Evolutionary conservation across 2,888 invertebrate species (phyloP).

Genomic region (Netelia melanura): DNA sequence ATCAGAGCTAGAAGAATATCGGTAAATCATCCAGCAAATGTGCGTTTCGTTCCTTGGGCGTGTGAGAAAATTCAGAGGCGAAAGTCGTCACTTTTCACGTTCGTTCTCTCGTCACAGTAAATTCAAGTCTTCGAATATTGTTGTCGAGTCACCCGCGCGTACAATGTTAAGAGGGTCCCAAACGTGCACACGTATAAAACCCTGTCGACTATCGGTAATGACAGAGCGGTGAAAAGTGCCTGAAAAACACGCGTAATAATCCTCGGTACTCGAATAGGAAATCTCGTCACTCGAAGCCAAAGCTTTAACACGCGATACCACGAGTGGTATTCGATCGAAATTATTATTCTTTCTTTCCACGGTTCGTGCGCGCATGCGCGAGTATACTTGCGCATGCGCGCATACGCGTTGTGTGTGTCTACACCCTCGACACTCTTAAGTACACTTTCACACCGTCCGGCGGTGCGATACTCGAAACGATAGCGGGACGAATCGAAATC

Average conservation of each 20-base stretch:
- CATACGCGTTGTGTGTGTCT: slow-evolving; percentile 21
- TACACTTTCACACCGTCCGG: slow-evolving; percentile 59
- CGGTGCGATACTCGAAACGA: slow-evolving; percentile 46
- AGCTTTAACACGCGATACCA: slow-evolving; percentile 50
- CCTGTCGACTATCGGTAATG: slow-evolving; percentile 71
- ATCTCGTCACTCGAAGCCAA: slow-evolving; percentile 21
- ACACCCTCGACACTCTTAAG: slow-evolving; percentile 48
- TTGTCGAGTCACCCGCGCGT: slow-evolving; percentile 2
- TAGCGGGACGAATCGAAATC: slow-evolving; percentile 60
- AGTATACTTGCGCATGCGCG: no score
- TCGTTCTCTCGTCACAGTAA: slow-evolving; percentile 47
- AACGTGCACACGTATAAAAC: slow-evolving; percentile 6
- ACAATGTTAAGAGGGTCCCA: slow-evolving; percentile 29
- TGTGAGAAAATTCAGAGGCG: slow-evolving; percentile 53
- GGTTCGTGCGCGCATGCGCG: no score
- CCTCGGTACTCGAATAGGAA: background rate
- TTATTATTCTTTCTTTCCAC: slow-evolving; percentile 71
- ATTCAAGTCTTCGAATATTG: slow-evolving; percentile 45
- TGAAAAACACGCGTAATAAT: slow-evolving; percentile 35
- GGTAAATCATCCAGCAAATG: slow-evolving; percentile 35
- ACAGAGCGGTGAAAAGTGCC: slow-evolving; percentile 75
- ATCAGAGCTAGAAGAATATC: slow-evolving; percentile 6
- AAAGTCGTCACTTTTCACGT: slow-evolving; percentile 52
- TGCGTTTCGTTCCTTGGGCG: slow-evolving; percentile 26
- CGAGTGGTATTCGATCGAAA: slow-evolving; percentile 76